Conservation (phyloP, 2,797 vertebrate species). For the Pseudomugil gertrudae region DNA sequence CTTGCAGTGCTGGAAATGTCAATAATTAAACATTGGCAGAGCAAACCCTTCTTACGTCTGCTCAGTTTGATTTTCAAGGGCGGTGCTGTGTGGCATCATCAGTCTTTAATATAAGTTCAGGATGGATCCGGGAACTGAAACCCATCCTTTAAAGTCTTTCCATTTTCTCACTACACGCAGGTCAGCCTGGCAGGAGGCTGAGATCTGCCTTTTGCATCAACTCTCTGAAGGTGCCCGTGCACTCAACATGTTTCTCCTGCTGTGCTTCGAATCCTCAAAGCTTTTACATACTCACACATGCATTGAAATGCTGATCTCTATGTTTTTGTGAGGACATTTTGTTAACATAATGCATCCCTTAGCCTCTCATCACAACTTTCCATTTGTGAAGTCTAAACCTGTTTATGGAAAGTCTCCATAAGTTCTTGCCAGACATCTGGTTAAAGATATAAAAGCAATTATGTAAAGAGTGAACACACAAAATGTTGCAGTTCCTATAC, state of each 20-base stretch:
- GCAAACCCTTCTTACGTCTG: constrained; percentile 73
- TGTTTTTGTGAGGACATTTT: background rate
- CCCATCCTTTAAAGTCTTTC: constrained; percentile 62
- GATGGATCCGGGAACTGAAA: constrained; percentile 67
- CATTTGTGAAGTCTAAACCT: too few species aligned
- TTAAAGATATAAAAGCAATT: too few species aligned
- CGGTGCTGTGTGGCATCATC: constrained; percentile 55
- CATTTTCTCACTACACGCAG: constrained; percentile 50
- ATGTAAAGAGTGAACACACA: too few species aligned
- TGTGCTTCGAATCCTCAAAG: constrained; percentile 59
- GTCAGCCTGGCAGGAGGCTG: constrained; percentile 67
- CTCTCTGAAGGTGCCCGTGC: constrained; percentile 73
- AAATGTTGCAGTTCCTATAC: too few species aligned
- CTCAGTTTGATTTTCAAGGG: constrained; percentile 82
- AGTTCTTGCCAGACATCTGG: too few species aligned
- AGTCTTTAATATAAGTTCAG: constrained; percentile 78
- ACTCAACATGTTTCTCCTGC: constrained; percentile 65
- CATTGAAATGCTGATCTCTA: background rate
- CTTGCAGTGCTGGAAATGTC: constrained; percentile 72
- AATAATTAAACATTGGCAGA: constrained; percentile 81
- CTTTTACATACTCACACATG: constrained; percentile 28
- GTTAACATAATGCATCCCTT: background rate
- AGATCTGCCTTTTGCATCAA: constrained; percentile 66
- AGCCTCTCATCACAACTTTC: too few species aligned
- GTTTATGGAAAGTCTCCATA: too few species aligned